phyloP scores from a whole-genome alignment of 92 coral and sea anemone genomes.

The Metridium senile region DNA sequence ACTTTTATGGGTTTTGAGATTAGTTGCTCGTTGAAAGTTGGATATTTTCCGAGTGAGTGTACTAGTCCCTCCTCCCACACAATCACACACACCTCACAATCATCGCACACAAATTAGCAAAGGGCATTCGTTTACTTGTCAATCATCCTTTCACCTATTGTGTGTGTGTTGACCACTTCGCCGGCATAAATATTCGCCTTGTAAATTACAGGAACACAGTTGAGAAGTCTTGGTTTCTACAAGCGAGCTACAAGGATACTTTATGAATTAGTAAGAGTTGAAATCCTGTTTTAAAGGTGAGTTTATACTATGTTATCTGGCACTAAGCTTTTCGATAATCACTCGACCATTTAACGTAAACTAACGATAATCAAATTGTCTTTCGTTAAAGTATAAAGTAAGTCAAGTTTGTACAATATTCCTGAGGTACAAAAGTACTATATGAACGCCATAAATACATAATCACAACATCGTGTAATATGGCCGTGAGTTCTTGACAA shows the following conservation, averaged over 20 bases:
- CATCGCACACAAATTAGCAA: conserved; percentile 14
- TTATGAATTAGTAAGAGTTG: neutral
- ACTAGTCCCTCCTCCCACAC: neutral
- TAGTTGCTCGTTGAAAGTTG: neutral
- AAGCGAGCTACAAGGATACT: neutral
- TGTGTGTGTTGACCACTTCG: conserved; percentile 21
- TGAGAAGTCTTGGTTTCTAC: neutral
- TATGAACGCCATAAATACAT: neutral
- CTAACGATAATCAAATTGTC: neutral
- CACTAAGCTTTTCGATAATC: neutral
- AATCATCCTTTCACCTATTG: conserved; percentile 33
- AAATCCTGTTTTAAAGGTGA: neutral
- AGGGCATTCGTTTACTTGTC: conserved; percentile 19
- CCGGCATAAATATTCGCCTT: neutral
- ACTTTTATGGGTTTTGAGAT: neutral
- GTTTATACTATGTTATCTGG: neutral
- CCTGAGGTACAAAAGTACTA: neutral
- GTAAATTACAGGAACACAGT: neutral
- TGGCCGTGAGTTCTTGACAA: neutral
- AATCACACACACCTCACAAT: conserved; percentile 3
- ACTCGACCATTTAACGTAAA: conserved; percentile 8
- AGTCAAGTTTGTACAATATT: neutral
- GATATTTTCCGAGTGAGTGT: neutral
- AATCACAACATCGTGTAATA: neutral
- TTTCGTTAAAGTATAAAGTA: neutral